A percentile compares a stretch with the other conserved stretches of the same genome.
phyloP scores from a whole-genome alignment of 2,888 invertebrate genomes.

The Catocala nupta region DNA sequence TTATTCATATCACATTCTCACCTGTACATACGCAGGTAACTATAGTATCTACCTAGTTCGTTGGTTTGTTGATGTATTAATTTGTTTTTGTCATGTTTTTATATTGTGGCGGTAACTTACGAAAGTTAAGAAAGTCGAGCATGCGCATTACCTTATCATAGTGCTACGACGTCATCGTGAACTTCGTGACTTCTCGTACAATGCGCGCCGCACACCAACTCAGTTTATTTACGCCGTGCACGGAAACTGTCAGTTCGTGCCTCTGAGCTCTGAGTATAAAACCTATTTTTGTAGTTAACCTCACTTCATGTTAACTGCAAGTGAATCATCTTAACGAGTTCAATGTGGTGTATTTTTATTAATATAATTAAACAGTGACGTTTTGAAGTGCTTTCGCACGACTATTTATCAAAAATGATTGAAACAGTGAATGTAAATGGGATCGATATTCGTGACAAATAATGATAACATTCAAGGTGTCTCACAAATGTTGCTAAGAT shows the following conservation, averaged over 20 bases:
- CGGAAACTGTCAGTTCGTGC: constrained; percentile 62
- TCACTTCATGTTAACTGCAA: constrained; percentile 64
- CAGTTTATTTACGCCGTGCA: constrained; percentile 75
- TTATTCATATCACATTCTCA: constrained; percentile 63
- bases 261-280: constrained; percentile 42
- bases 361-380: background rate
- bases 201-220: constrained; percentile 53
- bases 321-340: constrained; percentile 39
- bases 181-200: constrained; percentile 52
- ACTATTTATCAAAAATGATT: constrained; percentile 26
- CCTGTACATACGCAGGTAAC: constrained; percentile 26
- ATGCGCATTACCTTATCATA: constrained; percentile 64
- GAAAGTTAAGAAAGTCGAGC: constrained; percentile 56
- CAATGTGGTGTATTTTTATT: constrained; percentile 6
- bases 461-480: constrained; percentile 58
- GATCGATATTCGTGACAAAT: constrained; percentile 71
- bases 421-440: constrained; percentile 30
- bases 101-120: constrained; percentile 58
- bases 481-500: constrained; percentile 70
- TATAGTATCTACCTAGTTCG: background rate
- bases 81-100: constrained; percentile 19
- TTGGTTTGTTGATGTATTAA: background rate
- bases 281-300: constrained; percentile 82
- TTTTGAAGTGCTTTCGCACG: constrained; percentile 21
- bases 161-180: constrained; percentile 48